Evolutionary conservation across 2,888 invertebrate species (phyloP).

Genomic region (Fragum fragum): DNA sequence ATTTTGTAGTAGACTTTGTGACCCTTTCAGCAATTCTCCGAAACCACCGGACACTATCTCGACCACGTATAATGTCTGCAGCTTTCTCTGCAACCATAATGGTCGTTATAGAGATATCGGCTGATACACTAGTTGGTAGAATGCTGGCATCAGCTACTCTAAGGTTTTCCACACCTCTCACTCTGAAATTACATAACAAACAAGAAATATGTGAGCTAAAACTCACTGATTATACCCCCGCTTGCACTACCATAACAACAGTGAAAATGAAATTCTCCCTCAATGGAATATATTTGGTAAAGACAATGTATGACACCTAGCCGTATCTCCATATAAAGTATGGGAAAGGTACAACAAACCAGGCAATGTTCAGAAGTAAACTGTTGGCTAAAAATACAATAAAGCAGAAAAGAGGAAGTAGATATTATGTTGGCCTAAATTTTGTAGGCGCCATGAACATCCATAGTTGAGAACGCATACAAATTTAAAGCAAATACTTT

Average conservation of each 20-base stretch:
- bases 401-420: no score
- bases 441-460: no score
- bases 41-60: slow-evolving; percentile 56
- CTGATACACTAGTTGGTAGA: slow-evolving; percentile 71
- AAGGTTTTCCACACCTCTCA: slow-evolving; percentile 68
- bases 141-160: slow-evolving; percentile 74
- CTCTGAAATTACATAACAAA: slow-evolving; percentile 65
- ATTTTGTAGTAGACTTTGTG: neutral
- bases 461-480: no score
- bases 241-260: no score
- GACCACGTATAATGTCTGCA: slow-evolving; percentile 65
- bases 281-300: no score
- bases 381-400: no score
- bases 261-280: neutral
- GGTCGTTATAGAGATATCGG: slow-evolving; percentile 66
- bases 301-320: no score
- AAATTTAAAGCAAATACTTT: no score
- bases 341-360: neutral
- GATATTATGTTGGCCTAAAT: no score
- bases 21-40: slow-evolving; percentile 40
- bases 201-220: no score
- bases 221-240: no score
- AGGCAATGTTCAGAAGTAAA: neutral
- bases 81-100: slow-evolving; percentile 77
- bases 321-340: neutral